A percentile compares a stretch with the other conserved stretches of the same genome.
Evolutionary conservation across 92 coral and sea anemone species (phyloP).

Genomic region (Micromussa lordhowensis): DNA sequence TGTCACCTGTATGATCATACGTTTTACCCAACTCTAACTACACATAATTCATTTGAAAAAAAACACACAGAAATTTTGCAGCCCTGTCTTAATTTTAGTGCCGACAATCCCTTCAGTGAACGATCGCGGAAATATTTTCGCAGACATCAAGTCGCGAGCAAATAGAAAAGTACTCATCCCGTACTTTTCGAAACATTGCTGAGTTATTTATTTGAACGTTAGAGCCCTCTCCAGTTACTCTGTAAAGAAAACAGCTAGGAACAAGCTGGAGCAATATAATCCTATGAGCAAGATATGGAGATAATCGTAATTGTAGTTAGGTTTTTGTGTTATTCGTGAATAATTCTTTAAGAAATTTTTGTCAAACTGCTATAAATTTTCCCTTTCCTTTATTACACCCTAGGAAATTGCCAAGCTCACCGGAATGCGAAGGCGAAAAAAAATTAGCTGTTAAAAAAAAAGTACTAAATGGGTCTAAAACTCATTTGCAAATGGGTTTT

Average conservation of each 20-base stretch:
- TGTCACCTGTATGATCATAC: conserved; percentile 11
- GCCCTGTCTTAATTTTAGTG: conserved; percentile 6
- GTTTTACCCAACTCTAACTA: conserved; percentile 7
- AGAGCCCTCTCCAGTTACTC: not conserved
- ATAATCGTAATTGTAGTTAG: not conserved
- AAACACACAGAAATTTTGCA: not conserved
- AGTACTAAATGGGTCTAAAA: not conserved
- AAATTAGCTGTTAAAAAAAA: not conserved
- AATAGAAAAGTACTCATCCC: not conserved
- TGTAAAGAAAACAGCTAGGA: not conserved
- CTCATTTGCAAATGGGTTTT: conserved; percentile 17
- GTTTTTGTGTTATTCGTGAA: not conserved
- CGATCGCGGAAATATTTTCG: not conserved
- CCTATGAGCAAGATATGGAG: not conserved
- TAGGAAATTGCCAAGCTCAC: not conserved
- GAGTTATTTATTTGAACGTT: not conserved
- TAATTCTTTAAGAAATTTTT: not conserved
- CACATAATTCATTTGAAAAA: conserved; percentile 27
- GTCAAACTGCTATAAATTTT: not conserved
- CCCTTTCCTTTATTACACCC: not conserved
- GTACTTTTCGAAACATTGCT: not conserved
- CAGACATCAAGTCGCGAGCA: not conserved
- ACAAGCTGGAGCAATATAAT: not conserved
- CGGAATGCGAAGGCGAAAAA: not conserved
- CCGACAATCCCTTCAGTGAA: not conserved